These are phyloP conservation scores for Novumbra hubbsi DNA, from an alignment of 2,797 vertebrate species.

Conservation along the genomic window DNA sequence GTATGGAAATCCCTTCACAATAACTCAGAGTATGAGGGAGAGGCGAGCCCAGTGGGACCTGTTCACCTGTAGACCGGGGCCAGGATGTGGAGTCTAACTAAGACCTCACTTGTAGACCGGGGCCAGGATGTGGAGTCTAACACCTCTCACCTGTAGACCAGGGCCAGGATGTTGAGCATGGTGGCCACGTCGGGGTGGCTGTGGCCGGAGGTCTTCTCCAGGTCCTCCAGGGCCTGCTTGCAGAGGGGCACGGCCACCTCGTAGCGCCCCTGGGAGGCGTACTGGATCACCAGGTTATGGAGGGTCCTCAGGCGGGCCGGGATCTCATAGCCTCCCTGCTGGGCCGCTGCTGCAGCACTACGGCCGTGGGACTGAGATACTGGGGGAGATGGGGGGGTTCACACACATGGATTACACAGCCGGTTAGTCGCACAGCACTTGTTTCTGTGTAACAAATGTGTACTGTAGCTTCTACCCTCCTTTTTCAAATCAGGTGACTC, in stretches of 20 bases:
- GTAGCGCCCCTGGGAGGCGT: constrained; percentile 85
- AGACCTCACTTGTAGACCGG: too few species aligned
- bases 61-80: constrained; percentile 86
- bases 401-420: not conserved
- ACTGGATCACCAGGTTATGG: constrained; percentile 91
- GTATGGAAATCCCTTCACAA: not conserved
- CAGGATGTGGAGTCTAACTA: constrained; percentile 88
- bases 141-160: too few species aligned
- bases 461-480: too few species aligned
- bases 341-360: constrained; percentile 72
- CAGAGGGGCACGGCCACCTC: constrained; percentile 89
- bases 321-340: constrained; percentile 88
- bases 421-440: too few species aligned
- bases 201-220: constrained; percentile 90
- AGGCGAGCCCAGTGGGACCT: not conserved
- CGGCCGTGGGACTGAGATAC: constrained; percentile 68
- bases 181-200: constrained; percentile 88
- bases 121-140: constrained; percentile 87
- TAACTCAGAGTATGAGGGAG: not conserved
- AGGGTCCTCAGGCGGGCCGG: constrained; percentile 84
- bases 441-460: too few species aligned
- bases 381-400: constrained; percentile 34
- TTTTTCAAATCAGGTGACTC: too few species aligned
- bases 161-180: constrained; percentile 88
- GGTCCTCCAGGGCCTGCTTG: constrained; percentile 86